Evolutionary conservation across 2,113 vertebrate genomes (phyloP), one percentile per base, ranked within the genome.

Genomic region (Dascyllus trimaculatus): DNA sequence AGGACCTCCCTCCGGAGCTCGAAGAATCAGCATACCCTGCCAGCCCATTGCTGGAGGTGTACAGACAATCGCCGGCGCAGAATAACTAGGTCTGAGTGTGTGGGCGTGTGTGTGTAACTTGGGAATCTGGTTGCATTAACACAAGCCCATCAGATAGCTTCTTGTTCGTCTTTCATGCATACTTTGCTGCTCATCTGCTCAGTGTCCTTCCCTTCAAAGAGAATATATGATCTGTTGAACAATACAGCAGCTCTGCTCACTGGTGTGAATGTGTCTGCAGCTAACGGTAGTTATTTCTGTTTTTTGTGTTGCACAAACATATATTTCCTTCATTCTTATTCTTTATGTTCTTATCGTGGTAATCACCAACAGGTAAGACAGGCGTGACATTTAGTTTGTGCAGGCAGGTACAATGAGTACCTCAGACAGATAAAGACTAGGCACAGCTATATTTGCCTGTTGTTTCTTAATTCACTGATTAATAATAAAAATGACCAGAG

Each of bases 41-140:
- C 86, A 85, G 80, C 61, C 52, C 26, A 38, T 29, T 80, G 79
- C 70, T 76, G 48, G 29, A 81, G 78, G 72, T 73, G 80, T 73
- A 53, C 43, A 63, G 35, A 65, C 26, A 8, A 70, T 79, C 13
- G 38, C 61, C 77, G 71, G 61, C 11, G 29, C 40, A 70, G 22
- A 62, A 24, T 53, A 58, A 24, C 26, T 49, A 59, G 48, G 40
- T 53, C 26, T 66, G 38, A 11, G 29, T 40, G 54, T 48, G 46
- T 64, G 11, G 4, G 24, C 58, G 17, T 51, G 48, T 49, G 18
- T 49, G 48, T 49, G 48, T 49, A 29, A 67, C 35, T 10, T 53
- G 62, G 56, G 72, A 78, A 48, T 45, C 13, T 46, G 26, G 22
- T 59, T 67, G 68, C 60, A 68, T 43, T 71, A 63, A 69, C 13